phyloP scores from a whole-genome alignment of 1,140 invertebrate genomes.

The Drosophila asahinai region DNA sequence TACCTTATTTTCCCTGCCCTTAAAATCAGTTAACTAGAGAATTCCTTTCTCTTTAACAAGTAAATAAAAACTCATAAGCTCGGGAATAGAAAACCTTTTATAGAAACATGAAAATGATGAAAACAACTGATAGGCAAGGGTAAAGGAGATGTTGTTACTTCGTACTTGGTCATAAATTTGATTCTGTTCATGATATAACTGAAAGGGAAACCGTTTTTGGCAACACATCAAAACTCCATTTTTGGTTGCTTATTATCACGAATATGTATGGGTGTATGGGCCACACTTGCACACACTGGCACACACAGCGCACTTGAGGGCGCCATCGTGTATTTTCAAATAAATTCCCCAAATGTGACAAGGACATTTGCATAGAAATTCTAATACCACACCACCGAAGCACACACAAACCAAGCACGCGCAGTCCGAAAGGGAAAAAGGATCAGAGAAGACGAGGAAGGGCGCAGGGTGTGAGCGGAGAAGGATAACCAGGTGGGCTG shows the following conservation, averaged over 20 bases:
- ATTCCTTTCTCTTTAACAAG: not conserved
- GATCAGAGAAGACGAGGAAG: not conserved
- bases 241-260: slow-evolving; percentile 64
- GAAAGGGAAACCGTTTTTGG: slow-evolving; percentile 27
- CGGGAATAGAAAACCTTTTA: slow-evolving; percentile 2
- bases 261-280: slow-evolving; percentile 7
- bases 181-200: slow-evolving; percentile 18
- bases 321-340: slow-evolving; percentile 62
- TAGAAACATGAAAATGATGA: slow-evolving; percentile 20
- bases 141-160: not conserved
- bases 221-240: slow-evolving; percentile 46
- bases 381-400: slow-evolving; percentile 55
- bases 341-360: slow-evolving; percentile 81
- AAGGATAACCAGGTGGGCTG: slow-evolving; percentile 35
- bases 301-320: slow-evolving; percentile 24
- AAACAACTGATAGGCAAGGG: slow-evolving; percentile 12
- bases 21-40: not conserved
- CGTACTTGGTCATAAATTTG: slow-evolving; percentile 7
- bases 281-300: slow-evolving; percentile 9
- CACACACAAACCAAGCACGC: slow-evolving; percentile 17
- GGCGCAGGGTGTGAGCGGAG: not conserved
- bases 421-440: slow-evolving; percentile 8
- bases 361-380: slow-evolving; percentile 80
- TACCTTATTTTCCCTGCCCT: not conserved
- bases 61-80: not conserved